These are phyloP conservation scores for Eurytoma californica DNA, from an alignment of 2,888 invertebrate genomes.

Conservation along the genomic window DNA sequence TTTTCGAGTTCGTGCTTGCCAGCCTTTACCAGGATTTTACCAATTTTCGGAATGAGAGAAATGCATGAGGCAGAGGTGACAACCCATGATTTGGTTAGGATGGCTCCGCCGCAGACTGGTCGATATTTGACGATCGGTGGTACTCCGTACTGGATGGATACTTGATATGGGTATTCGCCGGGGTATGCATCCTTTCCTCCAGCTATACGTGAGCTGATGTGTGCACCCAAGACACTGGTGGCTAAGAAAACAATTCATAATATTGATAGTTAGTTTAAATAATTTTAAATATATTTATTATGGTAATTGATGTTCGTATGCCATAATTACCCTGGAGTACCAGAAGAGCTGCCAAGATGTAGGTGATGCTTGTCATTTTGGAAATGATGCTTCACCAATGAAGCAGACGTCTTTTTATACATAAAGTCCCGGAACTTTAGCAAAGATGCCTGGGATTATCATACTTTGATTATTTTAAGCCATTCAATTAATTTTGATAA, in stretches of 20 bases:
- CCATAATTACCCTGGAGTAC: slow-evolving; percentile 28
- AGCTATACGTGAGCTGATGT: not conserved
- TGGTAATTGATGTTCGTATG: not conserved
- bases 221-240: not conserved
- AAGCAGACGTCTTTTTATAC: slow-evolving; percentile 22
- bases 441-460: slow-evolving; percentile 13
- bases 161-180: slow-evolving; percentile 47
- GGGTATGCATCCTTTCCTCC: slow-evolving; percentile 28
- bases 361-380: slow-evolving; percentile 12
- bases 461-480: not conserved
- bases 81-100: slow-evolving; percentile 53
- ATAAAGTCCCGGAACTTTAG: not conserved
- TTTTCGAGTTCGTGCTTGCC: slow-evolving; percentile 47
- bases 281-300: too few relatives aligned
- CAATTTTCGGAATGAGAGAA: slow-evolving; percentile 45
- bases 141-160: slow-evolving; percentile 19
- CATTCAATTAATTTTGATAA: too few relatives aligned
- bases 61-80: slow-evolving; percentile 58
- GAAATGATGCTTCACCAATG: not conserved
- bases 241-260: not conserved
- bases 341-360: slow-evolving; percentile 3
- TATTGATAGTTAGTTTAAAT: too few relatives aligned
- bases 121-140: slow-evolving; percentile 28
- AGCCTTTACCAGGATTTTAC: slow-evolving; percentile 54
- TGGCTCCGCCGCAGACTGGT: slow-evolving; percentile 46